Evolutionary conservation across 1,140 invertebrate species (phyloP), one percentile per base, ranked within the genome.

Genomic region (Euborellia annulipes): DNA sequence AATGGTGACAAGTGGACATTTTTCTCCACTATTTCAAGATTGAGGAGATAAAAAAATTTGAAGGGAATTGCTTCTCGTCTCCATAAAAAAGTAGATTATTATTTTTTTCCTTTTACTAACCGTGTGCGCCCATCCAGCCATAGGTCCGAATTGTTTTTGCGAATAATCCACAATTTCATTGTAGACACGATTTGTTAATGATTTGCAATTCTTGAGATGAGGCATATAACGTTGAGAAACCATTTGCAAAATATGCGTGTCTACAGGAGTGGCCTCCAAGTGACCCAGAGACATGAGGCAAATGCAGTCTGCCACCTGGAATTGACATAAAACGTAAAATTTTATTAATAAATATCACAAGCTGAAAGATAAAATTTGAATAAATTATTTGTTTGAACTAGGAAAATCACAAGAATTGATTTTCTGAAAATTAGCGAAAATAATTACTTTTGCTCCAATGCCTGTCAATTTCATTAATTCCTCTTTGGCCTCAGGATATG

Each of bases 201-300:
- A 79, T 61, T 93, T 94, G 40, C 76, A 70, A 17, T 72, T 71
- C 22, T 69, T 65, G 21, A 95, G 67, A 59, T 86, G 76, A 1
- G 85, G 85, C 44, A 90, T 62, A 57, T 97, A 97, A 56, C 79
- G 71, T 47, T 75, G 63, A 21, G 75, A 66, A 3, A 88, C 90
- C 44, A 98, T 82, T 69, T 96, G 85, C 65, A 83, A 92, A 16
- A 98, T 87, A 63, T 98, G 94, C 1, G 91, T 96, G 62, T 98
- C 95, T 1, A 98, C 84, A 11, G 94, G 94, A 45, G 98, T 77
- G 0, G 90, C 79, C 58, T 82, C 73, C 37, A 89, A 59, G 60
- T 97, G 85, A 40, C 83, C 82, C 48, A 98, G 62, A 1, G 91
- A 92, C 93, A 98, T 98, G 3, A 98, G 69, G 64, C 89, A 94